These are phyloP conservation scores for Tarsius wallacei DNA, from an alignment of 2,797 vertebrate species.

Conservation along the genomic window DNA sequence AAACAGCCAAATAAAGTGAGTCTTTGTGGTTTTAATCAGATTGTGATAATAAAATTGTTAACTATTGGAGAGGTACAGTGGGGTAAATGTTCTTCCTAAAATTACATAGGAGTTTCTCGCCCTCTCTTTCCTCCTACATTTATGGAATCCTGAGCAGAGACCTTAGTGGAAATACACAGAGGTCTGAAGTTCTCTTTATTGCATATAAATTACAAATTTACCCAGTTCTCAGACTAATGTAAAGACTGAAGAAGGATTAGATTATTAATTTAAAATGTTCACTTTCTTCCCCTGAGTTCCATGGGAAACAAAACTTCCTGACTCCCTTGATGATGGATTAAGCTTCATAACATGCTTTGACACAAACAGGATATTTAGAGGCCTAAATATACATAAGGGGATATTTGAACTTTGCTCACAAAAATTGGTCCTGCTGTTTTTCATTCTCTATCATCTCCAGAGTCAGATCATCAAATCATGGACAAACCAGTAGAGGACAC, in stretches of 20 bases:
- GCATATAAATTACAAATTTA: not conserved
- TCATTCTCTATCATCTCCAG: not conserved
- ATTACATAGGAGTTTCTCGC: not conserved
- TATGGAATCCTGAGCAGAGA: not conserved
- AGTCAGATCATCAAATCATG: not conserved
- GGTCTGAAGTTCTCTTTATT: not conserved
- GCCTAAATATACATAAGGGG: not conserved
- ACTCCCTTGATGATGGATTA: not conserved
- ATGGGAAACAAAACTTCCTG: not conserved
- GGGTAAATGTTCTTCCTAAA: not conserved
- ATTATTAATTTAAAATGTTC: not conserved
- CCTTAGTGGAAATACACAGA: not conserved
- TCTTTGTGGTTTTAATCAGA: not conserved
- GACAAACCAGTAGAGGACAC: not conserved
- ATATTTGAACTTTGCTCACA: not conserved
- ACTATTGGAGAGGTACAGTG: not conserved
- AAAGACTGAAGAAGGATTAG: constrained; percentile 3
- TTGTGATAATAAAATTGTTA: not conserved
- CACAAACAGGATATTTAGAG: not conserved
- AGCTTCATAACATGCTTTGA: not conserved
- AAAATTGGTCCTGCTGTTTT: not conserved
- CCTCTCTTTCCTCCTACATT: not conserved
- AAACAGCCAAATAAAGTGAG: not conserved
- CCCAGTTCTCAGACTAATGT: not conserved
- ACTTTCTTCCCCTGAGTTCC: not conserved